Conservation (phyloP, 2,797 vertebrate species). For the Helostoma temminkii region DNA sequence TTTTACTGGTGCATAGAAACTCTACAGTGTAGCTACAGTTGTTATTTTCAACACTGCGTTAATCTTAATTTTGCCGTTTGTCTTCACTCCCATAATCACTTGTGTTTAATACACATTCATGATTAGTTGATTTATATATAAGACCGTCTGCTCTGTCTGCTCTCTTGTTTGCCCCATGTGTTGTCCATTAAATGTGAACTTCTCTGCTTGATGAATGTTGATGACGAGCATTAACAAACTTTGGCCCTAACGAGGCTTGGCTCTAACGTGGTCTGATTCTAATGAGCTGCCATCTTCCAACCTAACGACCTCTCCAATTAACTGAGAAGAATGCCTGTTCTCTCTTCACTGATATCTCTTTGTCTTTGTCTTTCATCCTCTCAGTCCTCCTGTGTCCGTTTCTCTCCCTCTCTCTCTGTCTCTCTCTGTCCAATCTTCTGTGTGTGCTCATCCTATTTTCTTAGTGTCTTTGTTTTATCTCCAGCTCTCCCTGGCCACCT, state of each 20-base stretch:
- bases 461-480: constrained; percentile 35
- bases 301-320: constrained; percentile 77
- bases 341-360: constrained; percentile 41
- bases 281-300: constrained; percentile 62
- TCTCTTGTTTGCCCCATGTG: not conserved
- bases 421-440: constrained; percentile 5
- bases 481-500: constrained; percentile 2
- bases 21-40: not conserved
- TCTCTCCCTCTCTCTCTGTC: no score
- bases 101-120: not conserved
- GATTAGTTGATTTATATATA: not conserved
- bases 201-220: constrained; percentile 23
- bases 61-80: not conserved
- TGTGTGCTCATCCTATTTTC: constrained; percentile 10
- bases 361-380: constrained; percentile 34
- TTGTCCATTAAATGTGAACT: constrained; percentile 12
- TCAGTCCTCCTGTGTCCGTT: constrained; percentile 13
- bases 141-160: constrained; percentile 13
- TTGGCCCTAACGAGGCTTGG: constrained; percentile 42
- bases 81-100: constrained; percentile 6
- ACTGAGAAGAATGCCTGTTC: constrained; percentile 54
- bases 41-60: not conserved
- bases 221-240: constrained; percentile 44
- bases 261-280: constrained; percentile 44
- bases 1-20: not conserved